phyloP scores from a whole-genome alignment of 2,888 invertebrate genomes.

The Dysmachus trigonus region DNA sequence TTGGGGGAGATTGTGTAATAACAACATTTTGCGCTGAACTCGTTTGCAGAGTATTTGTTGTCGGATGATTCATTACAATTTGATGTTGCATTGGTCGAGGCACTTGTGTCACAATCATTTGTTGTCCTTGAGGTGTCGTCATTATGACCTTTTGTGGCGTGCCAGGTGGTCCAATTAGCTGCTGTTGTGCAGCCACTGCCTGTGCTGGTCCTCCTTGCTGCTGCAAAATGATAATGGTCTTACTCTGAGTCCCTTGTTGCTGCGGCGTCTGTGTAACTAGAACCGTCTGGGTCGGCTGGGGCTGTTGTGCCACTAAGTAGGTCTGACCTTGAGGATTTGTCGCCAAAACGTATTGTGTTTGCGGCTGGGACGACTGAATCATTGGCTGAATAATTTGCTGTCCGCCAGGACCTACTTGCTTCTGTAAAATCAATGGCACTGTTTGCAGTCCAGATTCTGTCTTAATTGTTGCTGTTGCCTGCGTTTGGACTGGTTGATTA shows the following conservation, averaged over 20 bases:
- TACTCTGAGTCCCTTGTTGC: slow-evolving; percentile 72
- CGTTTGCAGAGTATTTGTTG: slow-evolving; percentile 48
- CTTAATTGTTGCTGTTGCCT: slow-evolving; percentile 63
- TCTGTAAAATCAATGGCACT: slow-evolving; percentile 61
- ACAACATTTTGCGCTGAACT: slow-evolving; percentile 43
- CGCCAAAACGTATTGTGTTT: slow-evolving; percentile 63
- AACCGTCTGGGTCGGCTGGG: slow-evolving; percentile 68
- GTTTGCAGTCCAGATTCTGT: slow-evolving; percentile 62
- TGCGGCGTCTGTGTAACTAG: slow-evolving; percentile 74
- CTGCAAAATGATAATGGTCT: slow-evolving; percentile 77
- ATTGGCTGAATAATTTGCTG: slow-evolving; percentile 57
- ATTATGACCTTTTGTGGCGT: slow-evolving; percentile 69
- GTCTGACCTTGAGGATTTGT: slow-evolving; percentile 69
- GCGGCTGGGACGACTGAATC: slow-evolving; percentile 62
- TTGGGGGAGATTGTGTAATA: slow-evolving; percentile 50
- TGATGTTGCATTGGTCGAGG: slow-evolving; percentile 56
- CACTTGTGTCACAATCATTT: slow-evolving; percentile 72
- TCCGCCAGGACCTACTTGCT: slow-evolving; percentile 54
- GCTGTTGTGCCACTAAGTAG: slow-evolving; percentile 74
- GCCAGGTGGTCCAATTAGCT: slow-evolving; percentile 56
- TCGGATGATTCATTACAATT: slow-evolving; percentile 55
- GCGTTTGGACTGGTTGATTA: neutral
- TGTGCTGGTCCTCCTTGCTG: slow-evolving; percentile 62
- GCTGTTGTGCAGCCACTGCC: slow-evolving; percentile 57
- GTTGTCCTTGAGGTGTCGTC: slow-evolving; percentile 73